Percentiles rank a stretch among this genome's conserved stretches.
Evolutionary conservation across 2,797 vertebrate genomes (phyloP).

Genomic region (Pantherophis alleghaniensis): DNA sequence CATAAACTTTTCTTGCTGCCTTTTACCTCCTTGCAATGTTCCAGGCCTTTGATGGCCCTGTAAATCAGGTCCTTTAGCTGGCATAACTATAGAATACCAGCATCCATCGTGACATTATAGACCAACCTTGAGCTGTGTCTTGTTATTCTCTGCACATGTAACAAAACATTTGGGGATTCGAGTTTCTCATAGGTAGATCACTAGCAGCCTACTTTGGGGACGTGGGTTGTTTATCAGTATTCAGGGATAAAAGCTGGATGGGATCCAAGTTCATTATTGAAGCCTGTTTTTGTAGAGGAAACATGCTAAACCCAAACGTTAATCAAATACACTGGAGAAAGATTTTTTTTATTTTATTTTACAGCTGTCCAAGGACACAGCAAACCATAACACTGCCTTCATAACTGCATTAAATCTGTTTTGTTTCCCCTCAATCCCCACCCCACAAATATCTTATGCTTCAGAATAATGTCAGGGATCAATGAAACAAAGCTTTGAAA

Average conservation of each 20-base stretch:
- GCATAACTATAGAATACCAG: slow-evolving; percentile 51
- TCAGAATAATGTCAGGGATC: slow-evolving; percentile 67
- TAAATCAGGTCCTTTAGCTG: slow-evolving; percentile 22
- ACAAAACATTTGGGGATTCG: slow-evolving; percentile 41
- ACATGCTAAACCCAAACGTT: slow-evolving; percentile 68
- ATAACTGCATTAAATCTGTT: slow-evolving; percentile 62
- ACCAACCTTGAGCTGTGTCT: slow-evolving; percentile 25
- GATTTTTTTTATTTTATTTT: slow-evolving; percentile 42
- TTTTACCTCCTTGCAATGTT: background rate
- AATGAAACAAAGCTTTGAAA: slow-evolving; percentile 64
- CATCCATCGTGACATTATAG: slow-evolving; percentile 44
- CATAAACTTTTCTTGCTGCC: background rate
- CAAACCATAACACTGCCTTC: slow-evolving; percentile 67
- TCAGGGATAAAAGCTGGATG: slow-evolving; percentile 58
- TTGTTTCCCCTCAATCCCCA: background rate
- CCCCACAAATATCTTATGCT: slow-evolving; percentile 60
- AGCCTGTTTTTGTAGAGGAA: slow-evolving; percentile 67
- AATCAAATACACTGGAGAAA: slow-evolving; percentile 69
- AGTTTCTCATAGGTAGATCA: slow-evolving; percentile 61
- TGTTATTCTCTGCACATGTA: slow-evolving; percentile 47
- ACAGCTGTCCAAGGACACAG: slow-evolving; percentile 68
- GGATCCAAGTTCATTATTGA: slow-evolving; percentile 60
- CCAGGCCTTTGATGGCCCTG: background rate
- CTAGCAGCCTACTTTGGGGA: slow-evolving; percentile 47
- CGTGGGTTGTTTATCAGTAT: slow-evolving; percentile 57